Conservation (phyloP, 2,113 vertebrate species). For the Hypanus sabinus region DNA sequence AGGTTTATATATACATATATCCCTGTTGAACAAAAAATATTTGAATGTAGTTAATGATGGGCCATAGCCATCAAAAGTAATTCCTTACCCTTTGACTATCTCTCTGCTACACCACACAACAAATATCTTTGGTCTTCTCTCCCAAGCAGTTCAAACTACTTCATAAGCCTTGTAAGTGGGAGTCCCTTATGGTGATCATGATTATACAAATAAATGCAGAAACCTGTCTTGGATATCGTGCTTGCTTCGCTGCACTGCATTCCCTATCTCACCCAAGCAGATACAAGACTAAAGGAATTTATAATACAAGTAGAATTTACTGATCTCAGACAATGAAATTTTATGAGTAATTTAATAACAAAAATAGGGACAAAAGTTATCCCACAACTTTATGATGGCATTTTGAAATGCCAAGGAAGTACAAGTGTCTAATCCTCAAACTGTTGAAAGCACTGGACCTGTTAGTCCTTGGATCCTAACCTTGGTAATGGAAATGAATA, state of each 20-base stretch:
- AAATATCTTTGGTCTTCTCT: not conserved
- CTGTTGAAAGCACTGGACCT: not conserved
- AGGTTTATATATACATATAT: not conserved
- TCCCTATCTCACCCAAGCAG: not conserved
- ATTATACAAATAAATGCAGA: not conserved
- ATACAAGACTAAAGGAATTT: not conserved
- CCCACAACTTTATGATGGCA: not conserved
- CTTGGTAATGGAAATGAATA: conserved; percentile 25
- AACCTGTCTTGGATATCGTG: not conserved
- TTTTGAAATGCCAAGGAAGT: not conserved
- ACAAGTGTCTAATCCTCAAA: not conserved
- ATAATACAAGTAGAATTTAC: not conserved
- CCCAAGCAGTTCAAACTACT: not conserved
- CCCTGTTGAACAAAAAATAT: not conserved
- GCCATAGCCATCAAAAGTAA: not conserved
- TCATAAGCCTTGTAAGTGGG: not conserved
- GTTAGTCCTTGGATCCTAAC: not conserved
- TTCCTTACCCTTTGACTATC: not conserved
- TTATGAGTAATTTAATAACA: not conserved
- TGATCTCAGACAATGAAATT: not conserved
- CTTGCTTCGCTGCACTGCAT: not conserved
- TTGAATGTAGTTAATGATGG: conserved; percentile 14
- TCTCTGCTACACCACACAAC: not conserved
- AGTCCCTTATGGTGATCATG: too few relatives aligned
- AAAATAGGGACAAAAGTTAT: not conserved